A percentile compares a stretch with the other conserved stretches of the same genome.
These are phyloP conservation scores for Nasonovia ribisnigri DNA, from an alignment of 2,888 invertebrate genomes.

Conservation along the genomic window DNA sequence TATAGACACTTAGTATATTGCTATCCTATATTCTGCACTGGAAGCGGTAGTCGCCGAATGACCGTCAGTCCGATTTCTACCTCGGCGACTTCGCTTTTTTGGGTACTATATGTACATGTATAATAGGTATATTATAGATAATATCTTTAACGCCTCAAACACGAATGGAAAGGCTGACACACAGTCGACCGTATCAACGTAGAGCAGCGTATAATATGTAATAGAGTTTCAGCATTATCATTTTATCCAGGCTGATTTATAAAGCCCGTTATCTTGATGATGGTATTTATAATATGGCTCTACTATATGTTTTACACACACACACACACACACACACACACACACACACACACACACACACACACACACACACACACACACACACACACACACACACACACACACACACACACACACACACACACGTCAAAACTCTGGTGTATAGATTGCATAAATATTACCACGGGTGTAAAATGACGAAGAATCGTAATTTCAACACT, in stretches of 20 bases:
- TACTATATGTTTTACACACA: too few relatives aligned
- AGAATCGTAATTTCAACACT: neutral
- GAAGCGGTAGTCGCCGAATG: neutral
- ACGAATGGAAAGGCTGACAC: neutral
- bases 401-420: neutral
- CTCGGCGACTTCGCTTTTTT: neutral
- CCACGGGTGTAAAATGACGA: neutral
- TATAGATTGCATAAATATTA: neutral
- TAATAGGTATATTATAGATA: neutral
- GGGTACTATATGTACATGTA: neutral
- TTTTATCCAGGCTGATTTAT: slow-evolving; percentile 9
- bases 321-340: too few relatives aligned
- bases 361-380: too few relatives aligned
- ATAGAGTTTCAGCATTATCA: slow-evolving; percentile 1
- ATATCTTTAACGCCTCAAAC: neutral
- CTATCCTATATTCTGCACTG: neutral
- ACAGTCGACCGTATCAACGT: neutral
- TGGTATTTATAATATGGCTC: neutral
- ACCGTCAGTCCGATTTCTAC: neutral
- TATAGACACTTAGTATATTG: neutral
- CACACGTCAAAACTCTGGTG: neutral
- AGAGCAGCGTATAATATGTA: neutral
- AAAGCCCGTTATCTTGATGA: neutral
- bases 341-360: too few relatives aligned
- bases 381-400: neutral